Evolutionary conservation across 2,797 vertebrate species (phyloP), one percentile per base, ranked within the genome.

Genomic region (Gobio occitaniae): DNA sequence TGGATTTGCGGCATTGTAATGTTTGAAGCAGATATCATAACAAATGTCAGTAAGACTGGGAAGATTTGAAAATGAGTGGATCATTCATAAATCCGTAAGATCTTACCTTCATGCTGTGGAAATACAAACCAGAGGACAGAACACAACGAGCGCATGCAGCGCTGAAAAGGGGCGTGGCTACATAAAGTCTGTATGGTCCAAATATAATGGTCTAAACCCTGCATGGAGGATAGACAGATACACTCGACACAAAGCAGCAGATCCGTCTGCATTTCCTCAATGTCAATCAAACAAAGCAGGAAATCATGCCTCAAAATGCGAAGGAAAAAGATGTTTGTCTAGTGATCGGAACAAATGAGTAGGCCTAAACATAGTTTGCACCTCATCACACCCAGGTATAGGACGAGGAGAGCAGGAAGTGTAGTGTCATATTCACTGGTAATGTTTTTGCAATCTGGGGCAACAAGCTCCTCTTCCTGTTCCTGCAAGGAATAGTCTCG

Each of bases 401-500:
- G 44, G 29, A 48, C 21, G 13, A 82, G 65, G 84, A 85, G 87
- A 50, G 89, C 87, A 92, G 93, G 92, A 94, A 94, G 88, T 88
- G 79, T 32, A 75, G 83, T 82, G 78, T 89, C 88, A 90, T 93
- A 91, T 91, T 90, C 89, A 90, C 90, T 85, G 80, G 86, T 85
- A 87, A 86, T 61, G 84, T 77, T 44, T n/a, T 76, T 88, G 90
- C 92, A 94, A 93, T 94, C 93, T 95, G 92, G 89, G 90, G 82
- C 91, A 92, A 93, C 93, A 93, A 92, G 91, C 93, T 92, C 68
- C 83, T 86, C 89, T 92, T 95, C 94, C 94, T 94, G 84, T 95
- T 95, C 93, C 93, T 94, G 91, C 91, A 82, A 68, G 77, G 79
- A 80, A 54, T 48, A 85, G 86, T 82, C 83, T 87, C 78, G 86